A percentile compares a stretch with the other conserved stretches of the same genome.
phyloP scores from a whole-genome alignment of 2,797 vertebrate species.

The Sebastes variabilis region DNA sequence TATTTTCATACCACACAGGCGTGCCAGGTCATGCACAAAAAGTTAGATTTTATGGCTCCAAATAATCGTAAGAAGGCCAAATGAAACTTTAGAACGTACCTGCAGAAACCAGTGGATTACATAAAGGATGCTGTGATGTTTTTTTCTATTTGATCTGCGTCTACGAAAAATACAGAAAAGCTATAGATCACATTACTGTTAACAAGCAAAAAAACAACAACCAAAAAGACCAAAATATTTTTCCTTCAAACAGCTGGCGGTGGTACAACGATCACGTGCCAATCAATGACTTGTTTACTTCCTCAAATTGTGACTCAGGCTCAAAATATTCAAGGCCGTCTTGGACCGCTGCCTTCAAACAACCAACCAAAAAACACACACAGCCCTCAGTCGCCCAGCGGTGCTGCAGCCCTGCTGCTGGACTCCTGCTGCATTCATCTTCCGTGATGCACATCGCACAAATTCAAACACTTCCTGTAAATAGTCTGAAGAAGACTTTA shows the following conservation, averaged over 20 bases:
- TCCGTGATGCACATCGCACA: neutral
- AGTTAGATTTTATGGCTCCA: neutral
- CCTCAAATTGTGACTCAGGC: slow-evolving; percentile 44
- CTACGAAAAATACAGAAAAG: neutral
- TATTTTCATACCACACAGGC: neutral
- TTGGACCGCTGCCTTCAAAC: neutral
- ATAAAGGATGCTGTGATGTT: neutral
- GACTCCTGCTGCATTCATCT: neutral
- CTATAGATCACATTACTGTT: neutral
- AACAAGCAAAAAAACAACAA: neutral
- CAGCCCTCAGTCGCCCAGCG: neutral
- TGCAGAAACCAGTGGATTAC: neutral
- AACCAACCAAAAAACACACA: neutral
- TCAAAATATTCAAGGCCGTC: slow-evolving; percentile 22
- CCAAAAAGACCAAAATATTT: slow-evolving; percentile 2
- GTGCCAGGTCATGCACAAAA: neutral
- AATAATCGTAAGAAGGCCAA: neutral
- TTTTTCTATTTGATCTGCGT: neutral
- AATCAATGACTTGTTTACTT: slow-evolving; percentile 57
- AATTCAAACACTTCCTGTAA: neutral
- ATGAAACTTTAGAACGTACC: neutral
- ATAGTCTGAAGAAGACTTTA: neutral
- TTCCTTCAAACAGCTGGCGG: neutral
- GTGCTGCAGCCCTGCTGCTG: neutral
- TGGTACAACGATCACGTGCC: neutral